Base-by-base conservation (phyloP, 2,888 invertebrate species). In the Cantharis lateralis region DNA sequence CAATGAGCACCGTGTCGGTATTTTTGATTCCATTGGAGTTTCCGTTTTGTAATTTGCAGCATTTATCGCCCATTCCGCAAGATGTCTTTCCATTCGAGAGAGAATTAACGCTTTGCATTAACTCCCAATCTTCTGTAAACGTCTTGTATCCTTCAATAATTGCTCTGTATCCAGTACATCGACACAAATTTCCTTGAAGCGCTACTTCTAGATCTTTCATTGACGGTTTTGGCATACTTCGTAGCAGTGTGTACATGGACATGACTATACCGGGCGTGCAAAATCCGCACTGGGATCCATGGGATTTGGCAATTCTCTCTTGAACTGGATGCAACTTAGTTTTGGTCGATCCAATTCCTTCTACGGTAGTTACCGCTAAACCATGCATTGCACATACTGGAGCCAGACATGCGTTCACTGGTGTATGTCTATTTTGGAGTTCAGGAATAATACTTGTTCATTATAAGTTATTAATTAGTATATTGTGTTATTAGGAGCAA, bases 121-220 rank as follows among this genome's bases (percentile, higher is more conserved):
- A 92, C 26, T 77, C 77, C 93, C 93, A 94, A 82, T 93, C 94
- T 86, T 95, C 94, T 0, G 93, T 93, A 82, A 97, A 96, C 0
- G 95, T 94, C 88, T 93, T 94, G 84, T 94, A 96, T 0, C 96
- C 97, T 87, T 98, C 97, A 70, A 98, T 91, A 76, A 98, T 98
- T 0, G 98, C 95, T 81, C 98, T 91, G 84, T 98, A 98, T 0
- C 98, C 98, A 0, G 98, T 98, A 86, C 98, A 98, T 78, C 98
- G 91, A 83, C 98, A 98, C 10, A 98, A 89, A 83, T 92, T 93
- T 85, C 96, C 96, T 90, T 96, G 96, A 81, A 96, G 93, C 0
- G 95, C 92, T 10, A 92, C 90, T 87, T 96, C 96, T 82, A 97
- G 88, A 79, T 97, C 93, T n/a, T 91, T 88, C 90, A 95, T 93